Evolutionary conservation across 2,797 vertebrate genomes (phyloP), one percentile per base, ranked within the genome.

Genomic region (Basileuterus tristriatus): DNA sequence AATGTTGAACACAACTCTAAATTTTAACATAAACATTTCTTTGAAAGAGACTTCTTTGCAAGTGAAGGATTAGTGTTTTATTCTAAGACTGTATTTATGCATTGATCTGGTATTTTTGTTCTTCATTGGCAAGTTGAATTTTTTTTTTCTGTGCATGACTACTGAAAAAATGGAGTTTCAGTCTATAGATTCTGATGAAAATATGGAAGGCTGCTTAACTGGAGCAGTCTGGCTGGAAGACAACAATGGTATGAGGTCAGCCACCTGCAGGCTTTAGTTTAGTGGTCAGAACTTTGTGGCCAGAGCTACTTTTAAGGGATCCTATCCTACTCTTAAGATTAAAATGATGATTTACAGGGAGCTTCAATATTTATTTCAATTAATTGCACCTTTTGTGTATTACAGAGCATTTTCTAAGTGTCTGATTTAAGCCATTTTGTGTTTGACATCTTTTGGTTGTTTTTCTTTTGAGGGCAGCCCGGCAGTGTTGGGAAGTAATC

Each of bases 21-120:
- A 94, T 94, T 97, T 96, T 94, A 93, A 83, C 76, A 89, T 89
- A 93, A 95, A 91, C 85, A 85, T 94, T 90, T 88, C 18, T 96
- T 95, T 95, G 83, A 94, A 93, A 93, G 65, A 94, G 89, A 75
- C 55, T 91, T 91, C 67, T 88, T 93, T 86, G 68, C 83, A 86
- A 94, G 77, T 72, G 49, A 70, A 24, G 32, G 34, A 90, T 90
- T 87, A 83, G 71, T 36, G 44, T 71, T 96, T 36, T 46, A 65
- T 95, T 93, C 74, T 86, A 70, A 80, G 67, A 53, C 49, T 86
- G 2, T 55, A 34, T 88, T 39, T 39, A 22, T 53, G 44, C 37
- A 41, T 69, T 92, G 84, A 84, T 91, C 83, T 91, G 56, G 43
- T 84, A 91, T 68, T 94, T 95, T 88, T 90, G 56, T 82, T 93